phyloP scores from a whole-genome alignment of 2,888 invertebrate genomes.

The Ophion ellenae region DNA sequence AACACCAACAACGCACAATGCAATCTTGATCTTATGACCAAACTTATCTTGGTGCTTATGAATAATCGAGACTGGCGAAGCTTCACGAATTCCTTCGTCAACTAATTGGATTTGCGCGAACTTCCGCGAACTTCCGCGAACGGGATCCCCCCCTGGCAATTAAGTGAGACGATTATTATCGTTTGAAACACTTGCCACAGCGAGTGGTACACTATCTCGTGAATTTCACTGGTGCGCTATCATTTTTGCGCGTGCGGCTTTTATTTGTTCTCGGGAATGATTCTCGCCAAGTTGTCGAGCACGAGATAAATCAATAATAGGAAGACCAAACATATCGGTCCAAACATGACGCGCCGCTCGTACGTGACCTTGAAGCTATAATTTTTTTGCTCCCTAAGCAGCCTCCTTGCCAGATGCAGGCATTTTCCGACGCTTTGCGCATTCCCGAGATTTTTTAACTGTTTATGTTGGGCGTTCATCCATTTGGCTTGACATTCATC shows the following conservation, averaged over 20 bases:
- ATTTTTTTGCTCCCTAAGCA: neutral
- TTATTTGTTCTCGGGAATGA: neutral
- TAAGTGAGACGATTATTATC: neutral
- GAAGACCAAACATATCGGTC: neutral
- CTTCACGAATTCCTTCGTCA: neutral
- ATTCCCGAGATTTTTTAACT: no score
- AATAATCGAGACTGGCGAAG: neutral
- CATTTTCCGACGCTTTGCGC: neutral
- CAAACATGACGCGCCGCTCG: neutral
- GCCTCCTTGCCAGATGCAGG: neutral
- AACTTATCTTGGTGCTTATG: neutral
- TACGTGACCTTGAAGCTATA: slow-evolving; percentile 31
- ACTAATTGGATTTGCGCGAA: neutral
- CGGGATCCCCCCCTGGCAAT: neutral
- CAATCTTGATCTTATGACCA: neutral
- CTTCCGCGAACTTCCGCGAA: neutral
- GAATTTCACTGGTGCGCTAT: neutral
- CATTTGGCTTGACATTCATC: neutral
- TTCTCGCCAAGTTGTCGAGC: neutral
- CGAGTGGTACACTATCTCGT: neutral
- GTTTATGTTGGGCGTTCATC: neutral
- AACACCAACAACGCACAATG: neutral
- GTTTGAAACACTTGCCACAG: neutral
- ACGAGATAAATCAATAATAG: neutral
- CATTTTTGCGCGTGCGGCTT: neutral